Evolutionary conservation across 2,797 vertebrate genomes (phyloP).

Genomic region (Pipistrellus nathusii): DNA sequence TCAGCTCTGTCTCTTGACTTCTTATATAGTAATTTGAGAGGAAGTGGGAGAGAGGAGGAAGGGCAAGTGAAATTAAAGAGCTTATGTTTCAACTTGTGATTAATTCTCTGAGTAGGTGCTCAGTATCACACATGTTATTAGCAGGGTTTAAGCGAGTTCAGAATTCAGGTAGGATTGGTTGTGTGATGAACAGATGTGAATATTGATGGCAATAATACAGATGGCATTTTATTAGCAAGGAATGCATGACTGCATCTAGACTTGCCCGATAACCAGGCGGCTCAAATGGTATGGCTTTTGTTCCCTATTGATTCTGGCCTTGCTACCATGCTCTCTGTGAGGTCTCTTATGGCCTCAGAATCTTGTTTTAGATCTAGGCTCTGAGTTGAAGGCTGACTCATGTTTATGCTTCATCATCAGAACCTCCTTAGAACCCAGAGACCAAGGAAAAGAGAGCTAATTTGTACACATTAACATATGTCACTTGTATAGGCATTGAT

Average conservation of each 20-base stretch:
- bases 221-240: neutral
- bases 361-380: constrained; percentile 19
- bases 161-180: constrained; percentile 27
- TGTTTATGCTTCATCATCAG: neutral
- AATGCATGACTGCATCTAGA: neutral
- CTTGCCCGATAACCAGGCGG: neutral
- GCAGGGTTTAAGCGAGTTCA: neutral
- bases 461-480: neutral
- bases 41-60: neutral
- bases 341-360: neutral
- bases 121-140: neutral
- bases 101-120: neutral
- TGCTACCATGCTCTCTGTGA: neutral
- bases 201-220: constrained; percentile 17
- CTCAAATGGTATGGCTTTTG: neutral
- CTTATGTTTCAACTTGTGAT: neutral
- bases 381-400: neutral
- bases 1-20: neutral
- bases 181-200: neutral
- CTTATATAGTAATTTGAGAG: neutral
- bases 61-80: neutral
- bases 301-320: neutral
- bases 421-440: neutral
- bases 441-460: neutral
- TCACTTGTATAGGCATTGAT: neutral